A percentile compares a stretch with the other conserved stretches of the same genome.
Evolutionary conservation across 2,113 vertebrate species (phyloP).

Genomic region (Salvator merianae): DNA sequence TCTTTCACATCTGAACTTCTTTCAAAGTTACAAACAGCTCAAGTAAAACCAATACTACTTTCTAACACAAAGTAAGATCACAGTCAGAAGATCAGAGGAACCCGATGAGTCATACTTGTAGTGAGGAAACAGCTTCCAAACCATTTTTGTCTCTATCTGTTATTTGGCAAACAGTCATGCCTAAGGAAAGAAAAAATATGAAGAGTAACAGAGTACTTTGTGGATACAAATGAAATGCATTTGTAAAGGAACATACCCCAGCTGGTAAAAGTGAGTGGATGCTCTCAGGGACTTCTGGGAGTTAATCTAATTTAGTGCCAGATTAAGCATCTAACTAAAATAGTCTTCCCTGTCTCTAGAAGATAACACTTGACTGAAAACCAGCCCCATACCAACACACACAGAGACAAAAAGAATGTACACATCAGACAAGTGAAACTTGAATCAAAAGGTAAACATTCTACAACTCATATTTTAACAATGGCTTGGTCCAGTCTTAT

Average conservation of each 20-base stretch:
- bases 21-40: neutral
- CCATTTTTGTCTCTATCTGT: neutral
- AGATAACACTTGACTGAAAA: constrained; percentile 42
- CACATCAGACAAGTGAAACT: neutral
- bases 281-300: constrained; percentile 54
- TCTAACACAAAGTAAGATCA: neutral
- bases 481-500: no score
- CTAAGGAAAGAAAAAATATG: neutral
- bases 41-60: neutral
- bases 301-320: constrained; percentile 55
- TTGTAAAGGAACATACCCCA: constrained; percentile 50
- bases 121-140: neutral
- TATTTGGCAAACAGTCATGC: neutral
- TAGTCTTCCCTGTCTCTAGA: constrained; percentile 42
- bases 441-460: neutral
- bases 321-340: constrained; percentile 69
- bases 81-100: neutral
- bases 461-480: constrained; percentile 4
- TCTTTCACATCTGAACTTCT: neutral
- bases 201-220: neutral
- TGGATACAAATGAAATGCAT: constrained; percentile 41
- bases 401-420: neutral
- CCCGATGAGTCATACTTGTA: neutral
- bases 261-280: constrained; percentile 53
- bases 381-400: constrained; percentile 18